Evolutionary conservation across 2,797 vertebrate species (phyloP).

Genomic region (Squalus acanthias): DNA sequence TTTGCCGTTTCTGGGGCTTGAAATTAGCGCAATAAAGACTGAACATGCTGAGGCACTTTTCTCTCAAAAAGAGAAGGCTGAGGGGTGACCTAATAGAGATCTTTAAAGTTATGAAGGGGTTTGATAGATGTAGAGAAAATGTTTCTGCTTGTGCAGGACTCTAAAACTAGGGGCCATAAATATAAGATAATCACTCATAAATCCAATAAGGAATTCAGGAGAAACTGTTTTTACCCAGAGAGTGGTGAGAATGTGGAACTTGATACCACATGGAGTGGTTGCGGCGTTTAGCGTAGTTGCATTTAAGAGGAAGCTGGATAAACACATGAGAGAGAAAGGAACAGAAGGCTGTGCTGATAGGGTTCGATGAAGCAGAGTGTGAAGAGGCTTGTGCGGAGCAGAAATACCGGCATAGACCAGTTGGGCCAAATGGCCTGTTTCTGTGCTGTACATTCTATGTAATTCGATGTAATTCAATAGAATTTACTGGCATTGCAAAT

Average conservation of each 20-base stretch:
- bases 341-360: neutral
- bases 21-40: neutral
- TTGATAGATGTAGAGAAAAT: no score
- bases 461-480: neutral
- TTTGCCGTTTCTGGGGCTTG: neutral
- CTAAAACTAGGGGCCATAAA: no score
- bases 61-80: no score
- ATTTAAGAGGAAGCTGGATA: neutral
- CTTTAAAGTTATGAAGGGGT: no score
- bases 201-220: neutral
- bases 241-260: no score
- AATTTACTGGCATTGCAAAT: neutral
- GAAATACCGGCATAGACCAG: neutral
- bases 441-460: neutral
- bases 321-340: neutral
- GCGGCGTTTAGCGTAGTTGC: neutral
- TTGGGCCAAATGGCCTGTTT: neutral
- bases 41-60: neutral
- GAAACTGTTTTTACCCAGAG: no score
- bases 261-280: neutral
- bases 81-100: no score
- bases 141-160: no score
- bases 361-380: neutral
- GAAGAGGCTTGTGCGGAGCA: neutral
- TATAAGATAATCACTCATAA: neutral